Conservation (phyloP, 2,113 vertebrate genomes). For the Merops nubicus region DNA sequence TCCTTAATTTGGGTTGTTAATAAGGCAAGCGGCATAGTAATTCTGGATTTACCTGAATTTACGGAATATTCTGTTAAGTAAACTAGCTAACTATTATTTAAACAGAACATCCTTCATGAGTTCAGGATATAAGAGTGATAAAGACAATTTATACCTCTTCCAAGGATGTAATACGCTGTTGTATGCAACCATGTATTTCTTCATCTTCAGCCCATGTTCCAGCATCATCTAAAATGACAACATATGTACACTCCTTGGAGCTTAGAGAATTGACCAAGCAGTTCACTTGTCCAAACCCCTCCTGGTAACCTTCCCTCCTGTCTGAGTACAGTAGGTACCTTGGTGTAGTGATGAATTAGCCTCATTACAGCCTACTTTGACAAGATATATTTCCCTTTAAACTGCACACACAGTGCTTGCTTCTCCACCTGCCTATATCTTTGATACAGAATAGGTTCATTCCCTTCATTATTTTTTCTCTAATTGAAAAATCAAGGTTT, state of each 20-base stretch:
- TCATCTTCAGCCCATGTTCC: neutral
- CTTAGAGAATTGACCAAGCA: neutral
- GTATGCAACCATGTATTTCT: neutral
- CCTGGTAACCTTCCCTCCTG: neutral
- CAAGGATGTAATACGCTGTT: neutral
- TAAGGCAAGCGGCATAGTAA: neutral
- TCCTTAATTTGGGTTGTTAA: neutral
- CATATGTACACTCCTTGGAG: neutral
- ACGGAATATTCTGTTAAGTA: neutral
- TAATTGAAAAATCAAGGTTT: neutral
- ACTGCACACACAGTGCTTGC: neutral
- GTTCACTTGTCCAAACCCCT: neutral
- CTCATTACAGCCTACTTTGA: neutral
- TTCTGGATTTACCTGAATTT: neutral
- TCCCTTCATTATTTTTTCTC: neutral
- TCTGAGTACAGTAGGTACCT: neutral
- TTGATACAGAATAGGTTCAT: neutral
- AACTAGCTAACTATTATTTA: neutral
- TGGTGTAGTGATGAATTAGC: neutral
- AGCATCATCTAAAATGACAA: neutral
- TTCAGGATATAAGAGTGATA: neutral
- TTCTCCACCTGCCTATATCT: neutral
- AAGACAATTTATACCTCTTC: neutral
- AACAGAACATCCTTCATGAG: neutral
- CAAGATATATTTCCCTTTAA: neutral